Percentiles rank a stretch among this genome's conserved stretches.
Conservation (phyloP, 2,113 vertebrate genomes). For the Otocyon megalotis region DNA sequence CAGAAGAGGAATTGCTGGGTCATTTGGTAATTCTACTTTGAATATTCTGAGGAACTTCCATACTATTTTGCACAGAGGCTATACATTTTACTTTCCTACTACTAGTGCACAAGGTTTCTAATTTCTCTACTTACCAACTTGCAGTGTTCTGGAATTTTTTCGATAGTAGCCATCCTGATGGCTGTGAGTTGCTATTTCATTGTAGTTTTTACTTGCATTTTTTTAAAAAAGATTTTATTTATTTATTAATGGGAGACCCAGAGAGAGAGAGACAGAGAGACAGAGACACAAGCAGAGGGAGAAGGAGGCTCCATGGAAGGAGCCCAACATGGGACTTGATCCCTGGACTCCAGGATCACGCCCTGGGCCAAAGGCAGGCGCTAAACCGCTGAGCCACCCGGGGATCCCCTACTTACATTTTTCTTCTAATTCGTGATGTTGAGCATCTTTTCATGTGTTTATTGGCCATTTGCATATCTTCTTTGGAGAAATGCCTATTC, state of each 20-base stretch:
- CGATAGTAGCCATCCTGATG: neutral
- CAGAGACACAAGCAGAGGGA: no score
- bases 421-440: neutral
- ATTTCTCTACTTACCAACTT: neutral
- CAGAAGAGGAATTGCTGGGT: neutral
- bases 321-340: no score
- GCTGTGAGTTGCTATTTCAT: neutral
- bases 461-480: neutral
- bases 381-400: no score
- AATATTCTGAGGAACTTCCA: neutral
- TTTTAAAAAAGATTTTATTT: no score
- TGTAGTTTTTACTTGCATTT: constrained; percentile 1
- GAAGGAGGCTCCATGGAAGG: no score
- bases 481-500: neutral
- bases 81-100: neutral
- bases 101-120: neutral
- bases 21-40: neutral
- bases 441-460: neutral
- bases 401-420: neutral
- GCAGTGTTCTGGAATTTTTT: neutral
- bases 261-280: no score
- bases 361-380: no score
- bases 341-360: no score
- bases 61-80: neutral
- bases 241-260: no score